Conservation (phyloP, 2,113 vertebrate genomes). For the Poecilia latipinna region DNA sequence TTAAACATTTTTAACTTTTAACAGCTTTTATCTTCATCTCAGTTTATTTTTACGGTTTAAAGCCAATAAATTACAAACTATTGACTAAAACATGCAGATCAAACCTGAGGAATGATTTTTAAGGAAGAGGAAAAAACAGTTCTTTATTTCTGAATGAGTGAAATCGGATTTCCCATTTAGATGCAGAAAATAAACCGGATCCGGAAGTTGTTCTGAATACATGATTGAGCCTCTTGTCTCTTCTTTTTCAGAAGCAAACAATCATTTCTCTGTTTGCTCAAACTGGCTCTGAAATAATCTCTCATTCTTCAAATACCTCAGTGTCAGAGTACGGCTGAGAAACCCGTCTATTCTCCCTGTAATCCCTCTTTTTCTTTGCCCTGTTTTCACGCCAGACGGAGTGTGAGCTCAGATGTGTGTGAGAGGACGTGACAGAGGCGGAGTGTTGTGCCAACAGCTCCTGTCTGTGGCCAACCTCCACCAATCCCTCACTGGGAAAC, state of each 20-base stretch:
- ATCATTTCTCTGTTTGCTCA: conserved; percentile 45
- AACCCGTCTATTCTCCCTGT: conserved; percentile 53
- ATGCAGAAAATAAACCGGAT: conserved; percentile 12
- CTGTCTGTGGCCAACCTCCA: conserved; percentile 54
- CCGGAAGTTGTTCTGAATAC: conserved; percentile 21
- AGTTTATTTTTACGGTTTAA: too few relatives aligned
- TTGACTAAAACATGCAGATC: not conserved
- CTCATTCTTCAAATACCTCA: conserved; percentile 75
- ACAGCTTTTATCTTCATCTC: too few relatives aligned
- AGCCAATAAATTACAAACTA: too few relatives aligned
- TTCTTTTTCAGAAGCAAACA: conserved; percentile 48
- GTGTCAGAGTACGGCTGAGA: conserved; percentile 68
- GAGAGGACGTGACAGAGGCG: not conserved
- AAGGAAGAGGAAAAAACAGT: not conserved
- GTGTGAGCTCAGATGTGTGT: conserved; percentile 23
- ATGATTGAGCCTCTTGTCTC: conserved; percentile 51
- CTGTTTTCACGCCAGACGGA: conserved; percentile 62
- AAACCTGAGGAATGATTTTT: not conserved
- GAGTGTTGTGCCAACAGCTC: conserved; percentile 52
- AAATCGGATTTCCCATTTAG: not conserved
- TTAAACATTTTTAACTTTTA: too few relatives aligned
- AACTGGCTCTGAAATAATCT: conserved; percentile 55
- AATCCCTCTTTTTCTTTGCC: conserved; percentile 68
- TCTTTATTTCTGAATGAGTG: not conserved
- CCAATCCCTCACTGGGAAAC: conserved; percentile 39